Base-by-base conservation (phyloP, 2,797 vertebrate genomes). In the Pelobates cultripes region DNA sequence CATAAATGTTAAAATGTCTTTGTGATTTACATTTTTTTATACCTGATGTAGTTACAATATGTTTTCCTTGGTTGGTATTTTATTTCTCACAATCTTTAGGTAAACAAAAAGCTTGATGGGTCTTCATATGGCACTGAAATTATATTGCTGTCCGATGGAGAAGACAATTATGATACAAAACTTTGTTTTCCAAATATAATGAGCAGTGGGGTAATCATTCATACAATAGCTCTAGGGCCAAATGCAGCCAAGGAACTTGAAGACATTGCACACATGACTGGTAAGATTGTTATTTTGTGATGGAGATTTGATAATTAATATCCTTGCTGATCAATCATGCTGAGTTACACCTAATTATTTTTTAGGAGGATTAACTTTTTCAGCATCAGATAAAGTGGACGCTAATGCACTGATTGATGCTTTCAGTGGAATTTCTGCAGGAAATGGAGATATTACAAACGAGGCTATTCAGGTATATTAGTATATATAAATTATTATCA, bases 81-180 rank as follows among this genome's bases (percentile, higher is more conserved):
- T 51, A 51, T 51, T 45, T 72, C n/a, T 72, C 63, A 9, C 28
- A 28, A 28, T 28, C 28, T 77, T n/a, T 40, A 83, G 81, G 75
- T 83, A 51, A 83, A 78, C 57, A 83, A 10, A 70, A 13, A 40
- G 10, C 86, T 89, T 84, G 87, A 87, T 66, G 0, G 4, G 1
- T 86, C 78, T 12, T 88, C 84, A 53, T 57, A 87, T 10, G 93
- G 93, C 53, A 86, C 93, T 86, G 92, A 94, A 86, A 88, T 94
- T 0, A 80, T 94, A 64, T 79, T 94, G 42, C 85, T 93, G 72
- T 92, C 92, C 0, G 93, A 94, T 64, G 93, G 92, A 8, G 87
- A 92, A 28, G 91, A 92, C 47, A 0, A 2, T 3, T 51, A 51
- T 51, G 79, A 88, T 28, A 74, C 55, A 0, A 0, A 0, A 0